These are phyloP conservation scores for Pteruthius melanotis DNA, from an alignment of 2,113 vertebrate species.

Conservation along the genomic window DNA sequence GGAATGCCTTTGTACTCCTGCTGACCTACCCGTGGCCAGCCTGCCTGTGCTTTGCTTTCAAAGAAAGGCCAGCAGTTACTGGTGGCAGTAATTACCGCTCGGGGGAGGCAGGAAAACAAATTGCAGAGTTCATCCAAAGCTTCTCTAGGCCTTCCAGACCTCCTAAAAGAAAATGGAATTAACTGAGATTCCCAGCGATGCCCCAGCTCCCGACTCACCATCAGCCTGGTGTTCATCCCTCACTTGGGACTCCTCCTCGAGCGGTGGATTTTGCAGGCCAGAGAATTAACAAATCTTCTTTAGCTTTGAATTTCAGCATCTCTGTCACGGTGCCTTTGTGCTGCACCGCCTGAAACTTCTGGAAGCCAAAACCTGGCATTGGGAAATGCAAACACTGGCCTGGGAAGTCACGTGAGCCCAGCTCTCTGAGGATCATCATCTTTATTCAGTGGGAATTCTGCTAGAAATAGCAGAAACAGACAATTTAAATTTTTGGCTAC, in stretches of 20 bases:
- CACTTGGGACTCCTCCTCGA: not conserved
- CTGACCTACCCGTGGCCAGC: not conserved
- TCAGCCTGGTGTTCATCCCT: not conserved
- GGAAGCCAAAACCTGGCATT: not conserved
- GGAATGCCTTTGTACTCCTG: not conserved
- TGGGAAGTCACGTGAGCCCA: not conserved
- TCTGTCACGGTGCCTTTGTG: not conserved
- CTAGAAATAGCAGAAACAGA: not conserved
- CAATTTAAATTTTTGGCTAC: not conserved
- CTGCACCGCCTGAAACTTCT: not conserved
- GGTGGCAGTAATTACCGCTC: not conserved
- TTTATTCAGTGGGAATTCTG: not conserved
- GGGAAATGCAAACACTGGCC: not conserved
- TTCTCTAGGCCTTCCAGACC: not conserved
- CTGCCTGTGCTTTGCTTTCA: not conserved
- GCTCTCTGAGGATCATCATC: too few species aligned
- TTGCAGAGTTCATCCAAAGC: not conserved
- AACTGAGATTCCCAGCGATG: not conserved
- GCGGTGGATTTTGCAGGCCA: too few species aligned
- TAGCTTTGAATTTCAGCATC: not conserved
- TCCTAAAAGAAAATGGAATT: not conserved
- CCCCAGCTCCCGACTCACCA: not conserved
- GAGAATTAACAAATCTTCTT: not conserved
- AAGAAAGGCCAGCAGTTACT: not conserved
- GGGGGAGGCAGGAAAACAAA: not conserved